These are phyloP conservation scores for Martes flavigula DNA, from an alignment of 2,797 vertebrate species.

Conservation along the genomic window DNA sequence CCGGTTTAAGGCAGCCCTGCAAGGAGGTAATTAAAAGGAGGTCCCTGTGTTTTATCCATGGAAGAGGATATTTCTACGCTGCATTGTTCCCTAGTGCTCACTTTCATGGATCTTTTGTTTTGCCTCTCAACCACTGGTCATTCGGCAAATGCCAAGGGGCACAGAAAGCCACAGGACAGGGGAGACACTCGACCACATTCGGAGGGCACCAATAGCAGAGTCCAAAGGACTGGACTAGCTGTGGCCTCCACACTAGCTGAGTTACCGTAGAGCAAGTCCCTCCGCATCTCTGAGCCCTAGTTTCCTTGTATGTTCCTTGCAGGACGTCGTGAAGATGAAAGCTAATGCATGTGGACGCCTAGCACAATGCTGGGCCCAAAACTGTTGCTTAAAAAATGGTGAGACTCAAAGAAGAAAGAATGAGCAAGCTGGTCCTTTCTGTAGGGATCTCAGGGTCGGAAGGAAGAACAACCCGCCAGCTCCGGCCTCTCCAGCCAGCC, in stretches of 20 bases:
- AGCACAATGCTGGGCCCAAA: background rate
- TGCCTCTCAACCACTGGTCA: conserved; percentile 21
- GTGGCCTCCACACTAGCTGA: background rate
- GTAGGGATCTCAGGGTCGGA: background rate
- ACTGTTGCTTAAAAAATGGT: background rate
- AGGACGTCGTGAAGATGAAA: background rate
- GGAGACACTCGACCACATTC: background rate
- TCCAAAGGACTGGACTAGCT: background rate
- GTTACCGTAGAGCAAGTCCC: background rate
- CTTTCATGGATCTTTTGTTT: background rate
- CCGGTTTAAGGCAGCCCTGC: background rate
- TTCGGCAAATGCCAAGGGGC: background rate
- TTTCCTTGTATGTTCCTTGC: background rate
- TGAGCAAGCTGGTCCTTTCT: background rate
- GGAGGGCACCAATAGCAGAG: background rate
- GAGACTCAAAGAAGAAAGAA: background rate
- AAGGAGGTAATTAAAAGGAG: background rate
- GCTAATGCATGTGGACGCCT: background rate
- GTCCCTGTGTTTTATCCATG: background rate
- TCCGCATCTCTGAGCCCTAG: background rate
- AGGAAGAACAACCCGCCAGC: background rate
- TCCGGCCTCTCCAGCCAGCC: conserved; percentile 16
- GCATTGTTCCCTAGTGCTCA: background rate
- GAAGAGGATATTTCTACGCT: background rate
- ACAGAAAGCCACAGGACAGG: background rate